Base-by-base conservation (phyloP, 1,140 invertebrate species). In the Pseudomyrmex cubaensis region DNA sequence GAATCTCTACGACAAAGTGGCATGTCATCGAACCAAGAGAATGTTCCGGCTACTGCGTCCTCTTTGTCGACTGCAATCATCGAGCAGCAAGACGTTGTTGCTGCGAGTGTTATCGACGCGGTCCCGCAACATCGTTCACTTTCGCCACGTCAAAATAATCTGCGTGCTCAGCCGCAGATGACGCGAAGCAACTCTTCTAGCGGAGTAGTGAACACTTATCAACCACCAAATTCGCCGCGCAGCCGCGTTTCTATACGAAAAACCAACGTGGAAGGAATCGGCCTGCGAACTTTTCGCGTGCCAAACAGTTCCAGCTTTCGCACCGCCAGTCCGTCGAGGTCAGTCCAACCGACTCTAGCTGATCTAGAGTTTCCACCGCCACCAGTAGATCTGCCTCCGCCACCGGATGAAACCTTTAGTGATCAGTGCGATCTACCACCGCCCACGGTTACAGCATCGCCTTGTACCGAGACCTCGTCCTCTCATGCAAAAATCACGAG, bases 351-450 rank as follows among this genome's bases (percentile, higher is more conserved):
- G 15, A 95, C 95, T 12, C 92, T 97, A 56, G 97, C 97, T 5
- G 97, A 98, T 92, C 93, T 98, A 3, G 97, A 98, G 90, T 98
- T 98, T 94, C 97, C 97, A 2, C 97, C 97, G 7, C 97, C 97
- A 1, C 97, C 97, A 0, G 95, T 96, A 0, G 96, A 97, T 91
- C 92, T 97, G n/a, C 97, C 97, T 1, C 97, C 97, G 44, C 97
- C 97, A 1, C 96, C 96, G 0, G 95, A 96, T 83, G 96, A 97
- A 74, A 90, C 91, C 10, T 96, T 96, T 35, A 93, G 80, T 61
- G 86, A 93, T 89, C 86, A 94, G 82, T 89, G 63, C 83, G 88
- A 91, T 85, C 64, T 85, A 57, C 94, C 94, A 1, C 95, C 94
- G 17, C 90, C 90, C 0, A 56, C 82, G 20, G 15, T 74, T 5